A percentile compares a stretch with the other conserved stretches of the same genome.
These are phyloP conservation scores for Lanius ludovicianus DNA, from an alignment of 2,113 vertebrate species.

Conservation along the genomic window DNA sequence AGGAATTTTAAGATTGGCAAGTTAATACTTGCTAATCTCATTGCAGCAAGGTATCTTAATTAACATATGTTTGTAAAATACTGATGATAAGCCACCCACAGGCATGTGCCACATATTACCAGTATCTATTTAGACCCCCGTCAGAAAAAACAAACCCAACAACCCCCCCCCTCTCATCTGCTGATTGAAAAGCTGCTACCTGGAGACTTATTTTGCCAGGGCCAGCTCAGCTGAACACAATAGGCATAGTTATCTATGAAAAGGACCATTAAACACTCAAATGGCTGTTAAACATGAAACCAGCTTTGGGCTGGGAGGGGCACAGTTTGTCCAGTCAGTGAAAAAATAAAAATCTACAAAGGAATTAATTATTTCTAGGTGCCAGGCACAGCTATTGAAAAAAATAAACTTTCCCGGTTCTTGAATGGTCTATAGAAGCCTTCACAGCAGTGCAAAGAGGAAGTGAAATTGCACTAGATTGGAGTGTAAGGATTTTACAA, in stretches of 20 bases:
- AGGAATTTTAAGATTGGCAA: constrained; percentile 3
- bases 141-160: neutral
- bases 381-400: neutral
- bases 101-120: neutral
- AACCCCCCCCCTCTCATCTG: neutral
- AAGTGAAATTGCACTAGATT: neutral
- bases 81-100: constrained; percentile 14
- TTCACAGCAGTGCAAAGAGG: neutral
- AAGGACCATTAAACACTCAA: constrained; percentile 34
- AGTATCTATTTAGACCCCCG: neutral
- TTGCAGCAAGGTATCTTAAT: neutral
- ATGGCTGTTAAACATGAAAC: constrained; percentile 18
- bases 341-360: constrained; percentile 9
- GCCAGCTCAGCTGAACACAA: constrained; percentile 7
- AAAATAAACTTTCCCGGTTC: neutral
- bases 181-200: neutral
- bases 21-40: constrained; percentile 34
- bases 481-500: neutral
- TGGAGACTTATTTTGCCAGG: neutral
- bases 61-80: constrained; percentile 26
- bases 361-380: neutral
- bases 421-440: neutral
- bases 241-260: neutral
- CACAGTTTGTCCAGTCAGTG: neutral
- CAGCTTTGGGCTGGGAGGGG: constrained; percentile 24